Base-by-base conservation (phyloP, 2,797 vertebrate species). In the Manis javanica region DNA sequence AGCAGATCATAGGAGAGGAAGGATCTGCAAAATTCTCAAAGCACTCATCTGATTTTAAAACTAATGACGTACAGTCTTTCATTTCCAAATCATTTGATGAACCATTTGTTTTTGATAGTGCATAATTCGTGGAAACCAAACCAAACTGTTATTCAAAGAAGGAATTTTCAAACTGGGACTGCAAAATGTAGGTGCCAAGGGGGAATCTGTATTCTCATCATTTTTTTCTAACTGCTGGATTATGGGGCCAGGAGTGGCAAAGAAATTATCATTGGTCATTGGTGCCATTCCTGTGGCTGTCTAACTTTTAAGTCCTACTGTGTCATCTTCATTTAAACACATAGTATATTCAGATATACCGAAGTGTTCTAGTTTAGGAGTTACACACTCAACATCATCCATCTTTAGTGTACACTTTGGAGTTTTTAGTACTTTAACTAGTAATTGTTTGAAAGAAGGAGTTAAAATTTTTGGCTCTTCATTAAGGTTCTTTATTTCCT, bases 281-380 rank as follows among this genome's bases (percentile, higher is more conserved):
- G 81, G 55, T 78, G 87, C 78, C 77, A 46, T 75, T 78, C 81
- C 87, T 68, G 1, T 2, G 31, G 49, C 26, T 13, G 87, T 42
- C 59, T 90, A 95, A 69, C 88, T 98, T 98, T 99, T 99, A 77
- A 99, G 98, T 19, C 99, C 99, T 98, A 99, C 98, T 0, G 99
- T 99, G 94, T 99, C 99, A 96, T 99, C 99, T 59, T 99, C 99
- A 98, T 99, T 99, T 97, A 99, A 98, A 97, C 98, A 99, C 98
- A 99, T 92, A 3, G 99, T 99, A 81, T 99, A 97, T 68, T 99
- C 99, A 1, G 98, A 98, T 92, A 99, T 99, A 59, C 99, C 99
- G 24, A 99, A 99, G 92, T 99, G 98, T 13, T 99, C 98, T 77
- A 99, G 97, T 72, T 99, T 99, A 5, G 99, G 99, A 1, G 99